Evolutionary conservation across 37 sponge, comb jelly and placozoan species (phyloP), one percentile per base, ranked within the genome.

Genomic region (Diacarnus erythraeanus): DNA sequence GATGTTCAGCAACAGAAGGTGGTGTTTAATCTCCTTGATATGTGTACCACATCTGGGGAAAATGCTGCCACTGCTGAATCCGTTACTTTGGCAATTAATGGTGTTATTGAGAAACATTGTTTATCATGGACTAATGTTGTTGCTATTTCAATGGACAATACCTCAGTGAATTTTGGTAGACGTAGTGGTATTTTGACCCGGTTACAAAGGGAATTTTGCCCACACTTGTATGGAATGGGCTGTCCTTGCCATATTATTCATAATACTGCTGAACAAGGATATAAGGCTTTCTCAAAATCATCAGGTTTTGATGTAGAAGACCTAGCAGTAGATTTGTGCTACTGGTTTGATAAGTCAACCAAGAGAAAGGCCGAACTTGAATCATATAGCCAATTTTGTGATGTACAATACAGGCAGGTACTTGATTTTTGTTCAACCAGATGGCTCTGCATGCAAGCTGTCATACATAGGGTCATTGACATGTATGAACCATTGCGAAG

Each of bases 391-490:
- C 30, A 63, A 29, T 63, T 63, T 63, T 63, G 64, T 63, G 64
- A 63, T 63, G 20, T 63, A 9, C 17, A 63, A 15, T 63, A 63
- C 20, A 63, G 18, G 18, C 26, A 63, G 31, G 51, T 47, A 22
- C 31, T n/a, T 63, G 64, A 63, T 63, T 30, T 20, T 63, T 63
- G 64, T n/a, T 63, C 64, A 63, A 63, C 64, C 26, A 63, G 64
- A n/a, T 63, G 64, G 64, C 64, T 63, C 18, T 63, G 64, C 20
- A 20, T 15, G 20, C 64, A 63, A 63, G 64, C 6, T 63, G 64
- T n/a, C 6, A 29, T 15, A 30, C 8, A 63, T 5, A 6, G 64
- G 5, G 18, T 63, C 31, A 63, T 63, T 63, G 64, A 63, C 18
- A 63, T 63, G 64, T 63, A 63, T 30, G 64, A 63, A n/a, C 64